Evolutionary conservation across 2,113 vertebrate genomes (phyloP).

Genomic region (Malurus cyaneus): DNA sequence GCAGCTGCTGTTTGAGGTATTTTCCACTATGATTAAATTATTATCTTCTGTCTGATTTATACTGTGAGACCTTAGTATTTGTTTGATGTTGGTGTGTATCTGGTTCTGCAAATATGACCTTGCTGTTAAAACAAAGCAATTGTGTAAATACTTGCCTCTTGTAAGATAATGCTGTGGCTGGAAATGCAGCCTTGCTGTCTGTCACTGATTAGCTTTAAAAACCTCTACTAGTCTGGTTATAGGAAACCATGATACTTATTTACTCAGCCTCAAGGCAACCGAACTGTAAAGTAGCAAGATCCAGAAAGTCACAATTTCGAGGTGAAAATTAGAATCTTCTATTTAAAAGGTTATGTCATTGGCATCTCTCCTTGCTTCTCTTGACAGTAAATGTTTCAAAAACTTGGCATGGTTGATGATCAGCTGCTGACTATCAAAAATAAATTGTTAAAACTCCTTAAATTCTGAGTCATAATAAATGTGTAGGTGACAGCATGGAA

Average conservation of each 20-base stretch:
- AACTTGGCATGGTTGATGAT: neutral
- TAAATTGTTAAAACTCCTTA: neutral
- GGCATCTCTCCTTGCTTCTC: neutral
- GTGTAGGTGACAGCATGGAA: neutral
- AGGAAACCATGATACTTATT: neutral
- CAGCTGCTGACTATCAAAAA: slow-evolving; percentile 15
- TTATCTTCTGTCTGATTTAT: neutral
- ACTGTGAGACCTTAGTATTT: neutral
- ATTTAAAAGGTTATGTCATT: neutral
- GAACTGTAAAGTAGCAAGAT: neutral
- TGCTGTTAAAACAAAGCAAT: neutral
- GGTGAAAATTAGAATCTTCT: neutral
- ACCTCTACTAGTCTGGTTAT: neutral
- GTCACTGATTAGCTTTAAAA: neutral
- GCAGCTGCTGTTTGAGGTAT: neutral
- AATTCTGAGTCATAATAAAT: slow-evolving; percentile 25
- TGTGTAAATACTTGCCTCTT: neutral
- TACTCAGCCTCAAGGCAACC: neutral
- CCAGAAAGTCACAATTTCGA: neutral
- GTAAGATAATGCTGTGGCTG: neutral
- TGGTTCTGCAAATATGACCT: slow-evolving; percentile 46
- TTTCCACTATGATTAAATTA: neutral
- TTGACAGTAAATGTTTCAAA: neutral
- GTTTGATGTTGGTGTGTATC: slow-evolving; percentile 29
- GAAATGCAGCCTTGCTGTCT: neutral